Conservation (phyloP, 2,888 invertebrate genomes). For the Epistrophe eligans region DNA sequence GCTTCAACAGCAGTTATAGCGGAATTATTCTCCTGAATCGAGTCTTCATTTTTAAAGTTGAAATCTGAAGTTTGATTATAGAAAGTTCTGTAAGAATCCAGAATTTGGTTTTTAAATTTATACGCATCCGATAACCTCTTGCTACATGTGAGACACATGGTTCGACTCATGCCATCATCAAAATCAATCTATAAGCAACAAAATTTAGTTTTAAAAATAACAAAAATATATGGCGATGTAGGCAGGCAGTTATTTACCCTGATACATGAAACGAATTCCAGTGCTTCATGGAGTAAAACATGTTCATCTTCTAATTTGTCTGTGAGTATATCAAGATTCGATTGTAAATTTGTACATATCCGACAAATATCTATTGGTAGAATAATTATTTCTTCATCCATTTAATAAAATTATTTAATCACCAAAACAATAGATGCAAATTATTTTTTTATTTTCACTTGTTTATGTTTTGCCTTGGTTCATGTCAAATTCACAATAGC, state of each 20-base stretch:
- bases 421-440: neutral
- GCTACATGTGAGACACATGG: constrained; percentile 63
- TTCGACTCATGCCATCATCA: constrained; percentile 52
- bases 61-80: constrained; percentile 25
- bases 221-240: neutral
- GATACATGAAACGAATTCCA: constrained; percentile 54
- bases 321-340: constrained; percentile 8
- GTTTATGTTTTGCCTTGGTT: neutral
- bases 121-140: constrained; percentile 63
- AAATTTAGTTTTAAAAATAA: neutral
- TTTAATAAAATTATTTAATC: neutral
- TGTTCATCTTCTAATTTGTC: constrained; percentile 31
- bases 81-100: constrained; percentile 46
- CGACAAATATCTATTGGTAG: constrained; percentile 26
- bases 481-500: neutral
- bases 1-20: neutral
- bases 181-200: constrained; percentile 47
- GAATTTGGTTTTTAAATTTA: constrained; percentile 66
- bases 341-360: constrained; percentile 33
- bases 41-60: neutral
- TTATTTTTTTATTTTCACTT: neutral
- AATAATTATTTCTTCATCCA: constrained; percentile 24
- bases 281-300: constrained; percentile 48
- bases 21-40: neutral
- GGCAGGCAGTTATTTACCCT: constrained; percentile 3